These are phyloP conservation scores for Caligus rogercresseyi DNA, from an alignment of 1,140 invertebrate species.

Conservation along the genomic window DNA sequence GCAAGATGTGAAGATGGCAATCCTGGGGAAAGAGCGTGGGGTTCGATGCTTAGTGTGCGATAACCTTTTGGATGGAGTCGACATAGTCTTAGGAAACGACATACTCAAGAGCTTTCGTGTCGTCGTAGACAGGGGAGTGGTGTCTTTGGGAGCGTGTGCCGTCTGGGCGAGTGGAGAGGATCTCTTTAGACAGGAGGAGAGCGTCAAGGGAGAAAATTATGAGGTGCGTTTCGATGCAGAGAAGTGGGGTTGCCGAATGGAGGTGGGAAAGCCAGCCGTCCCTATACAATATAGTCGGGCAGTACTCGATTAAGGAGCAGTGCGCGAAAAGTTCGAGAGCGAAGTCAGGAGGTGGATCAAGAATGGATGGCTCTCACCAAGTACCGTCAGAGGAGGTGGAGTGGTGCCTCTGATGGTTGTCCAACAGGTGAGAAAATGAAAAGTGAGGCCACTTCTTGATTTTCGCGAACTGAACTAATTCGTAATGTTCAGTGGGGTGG, in stretches of 20 bases:
- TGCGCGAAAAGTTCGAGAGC: neutral
- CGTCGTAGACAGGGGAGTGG: neutral
- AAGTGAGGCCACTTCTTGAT: neutral
- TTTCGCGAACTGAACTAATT: neutral
- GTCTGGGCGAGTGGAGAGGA: neutral
- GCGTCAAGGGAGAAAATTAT: neutral
- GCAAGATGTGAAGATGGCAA: neutral
- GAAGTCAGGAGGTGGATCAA: neutral
- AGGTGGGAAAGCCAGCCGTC: too few species aligned
- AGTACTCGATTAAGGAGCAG: neutral
- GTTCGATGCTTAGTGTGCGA: neutral
- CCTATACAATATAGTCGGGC: neutral
- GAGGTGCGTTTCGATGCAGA: neutral
- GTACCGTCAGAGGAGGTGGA: neutral
- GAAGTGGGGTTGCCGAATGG: neutral
- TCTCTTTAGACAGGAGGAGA: neutral
- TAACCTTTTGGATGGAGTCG: neutral
- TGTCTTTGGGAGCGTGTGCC: too few species aligned
- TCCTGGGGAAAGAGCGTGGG: neutral
- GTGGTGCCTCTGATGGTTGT: neutral
- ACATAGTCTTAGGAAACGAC: neutral
- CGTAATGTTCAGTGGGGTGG: neutral
- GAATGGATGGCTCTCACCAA: neutral
- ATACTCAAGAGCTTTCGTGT: neutral
- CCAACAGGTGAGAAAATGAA: neutral